Evolutionary conservation across 53 echinoderm and acorn worm species (phyloP).

Genomic region (Astropecten irregularis): DNA sequence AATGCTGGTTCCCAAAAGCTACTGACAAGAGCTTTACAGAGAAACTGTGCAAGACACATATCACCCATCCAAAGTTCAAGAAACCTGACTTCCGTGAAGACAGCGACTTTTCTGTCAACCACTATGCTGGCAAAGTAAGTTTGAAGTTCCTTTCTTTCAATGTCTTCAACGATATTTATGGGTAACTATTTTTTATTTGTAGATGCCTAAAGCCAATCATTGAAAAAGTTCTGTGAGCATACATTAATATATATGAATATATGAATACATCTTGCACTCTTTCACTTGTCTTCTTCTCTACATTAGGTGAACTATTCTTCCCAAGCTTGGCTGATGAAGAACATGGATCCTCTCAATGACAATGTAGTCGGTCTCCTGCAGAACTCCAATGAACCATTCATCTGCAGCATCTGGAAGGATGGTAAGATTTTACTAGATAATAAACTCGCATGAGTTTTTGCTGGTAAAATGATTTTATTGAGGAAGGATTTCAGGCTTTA

Average conservation of each 20-base stretch:
- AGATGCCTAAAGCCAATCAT: too few relatives aligned
- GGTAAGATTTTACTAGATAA: constrained; percentile 60
- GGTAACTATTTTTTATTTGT: background rate
- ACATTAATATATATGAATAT: too few relatives aligned
- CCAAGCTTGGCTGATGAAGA: constrained; percentile 87
- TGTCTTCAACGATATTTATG: background rate
- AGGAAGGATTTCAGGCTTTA: too few relatives aligned
- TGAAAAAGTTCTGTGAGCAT: too few relatives aligned
- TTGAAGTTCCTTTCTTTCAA: background rate
- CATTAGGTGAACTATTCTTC: constrained; percentile 81
- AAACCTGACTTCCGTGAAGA: constrained; percentile 87
- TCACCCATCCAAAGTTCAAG: constrained; percentile 62
- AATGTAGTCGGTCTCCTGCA: constrained; percentile 82
- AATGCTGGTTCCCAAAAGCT: constrained; percentile 99
- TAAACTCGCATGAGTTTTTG: background rate
- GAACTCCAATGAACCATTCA: constrained; percentile 76
- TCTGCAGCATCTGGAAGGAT: constrained; percentile 88
- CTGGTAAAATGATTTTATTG: too few relatives aligned
- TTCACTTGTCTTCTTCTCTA: background rate
- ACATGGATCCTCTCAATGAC: constrained; percentile 99
- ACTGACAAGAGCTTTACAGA: constrained; percentile 94
- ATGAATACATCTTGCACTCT: too few relatives aligned
- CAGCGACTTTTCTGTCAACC: constrained; percentile 83
- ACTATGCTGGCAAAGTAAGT: constrained; percentile 93
- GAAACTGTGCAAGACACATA: constrained; percentile 82